These are phyloP conservation scores for Melanotus villosus DNA, from an alignment of 2,888 invertebrate species.

Conservation along the genomic window DNA sequence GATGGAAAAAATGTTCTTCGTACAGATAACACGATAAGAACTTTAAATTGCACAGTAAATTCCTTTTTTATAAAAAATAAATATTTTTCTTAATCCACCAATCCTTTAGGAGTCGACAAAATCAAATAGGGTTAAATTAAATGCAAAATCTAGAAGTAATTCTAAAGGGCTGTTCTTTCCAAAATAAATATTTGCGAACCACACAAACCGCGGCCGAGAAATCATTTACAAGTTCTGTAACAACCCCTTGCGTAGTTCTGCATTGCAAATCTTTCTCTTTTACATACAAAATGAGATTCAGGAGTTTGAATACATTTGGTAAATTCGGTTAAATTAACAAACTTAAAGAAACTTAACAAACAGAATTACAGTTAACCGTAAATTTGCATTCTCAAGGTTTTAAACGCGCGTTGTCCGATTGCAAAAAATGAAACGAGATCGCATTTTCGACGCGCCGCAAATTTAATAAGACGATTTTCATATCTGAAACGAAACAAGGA, in stretches of 20 bases:
- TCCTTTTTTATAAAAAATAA: too few relatives aligned
- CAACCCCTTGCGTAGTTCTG: slow-evolving; percentile 41
- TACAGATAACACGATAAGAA: too few relatives aligned
- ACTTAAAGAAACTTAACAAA: slow-evolving; percentile 47
- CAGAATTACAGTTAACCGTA: slow-evolving; percentile 31
- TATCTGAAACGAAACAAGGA: slow-evolving; percentile 36
- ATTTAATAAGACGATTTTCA: slow-evolving; percentile 23
- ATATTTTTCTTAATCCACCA: background rate
- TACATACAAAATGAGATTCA: slow-evolving; percentile 46
- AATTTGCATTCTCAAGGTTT: slow-evolving; percentile 14
- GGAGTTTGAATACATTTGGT: slow-evolving; percentile 43
- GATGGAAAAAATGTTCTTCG: too few relatives aligned
- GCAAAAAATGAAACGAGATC: background rate
- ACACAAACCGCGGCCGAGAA: slow-evolving; percentile 42
- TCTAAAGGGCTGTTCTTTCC: slow-evolving; percentile 31
- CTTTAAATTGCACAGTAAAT: too few relatives aligned
- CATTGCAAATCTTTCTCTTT: slow-evolving; percentile 47
- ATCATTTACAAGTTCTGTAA: slow-evolving; percentile 47
- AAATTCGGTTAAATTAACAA: slow-evolving; percentile 47
- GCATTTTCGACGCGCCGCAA: slow-evolving; percentile 1
- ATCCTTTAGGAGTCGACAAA: background rate
- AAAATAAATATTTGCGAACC: slow-evolving; percentile 44
- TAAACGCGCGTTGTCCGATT: background rate
- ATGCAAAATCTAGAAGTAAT: slow-evolving; percentile 31
- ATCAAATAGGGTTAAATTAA: background rate